phyloP scores from a whole-genome alignment of 2,113 vertebrate species.

The Trochalopteron elliotii region DNA sequence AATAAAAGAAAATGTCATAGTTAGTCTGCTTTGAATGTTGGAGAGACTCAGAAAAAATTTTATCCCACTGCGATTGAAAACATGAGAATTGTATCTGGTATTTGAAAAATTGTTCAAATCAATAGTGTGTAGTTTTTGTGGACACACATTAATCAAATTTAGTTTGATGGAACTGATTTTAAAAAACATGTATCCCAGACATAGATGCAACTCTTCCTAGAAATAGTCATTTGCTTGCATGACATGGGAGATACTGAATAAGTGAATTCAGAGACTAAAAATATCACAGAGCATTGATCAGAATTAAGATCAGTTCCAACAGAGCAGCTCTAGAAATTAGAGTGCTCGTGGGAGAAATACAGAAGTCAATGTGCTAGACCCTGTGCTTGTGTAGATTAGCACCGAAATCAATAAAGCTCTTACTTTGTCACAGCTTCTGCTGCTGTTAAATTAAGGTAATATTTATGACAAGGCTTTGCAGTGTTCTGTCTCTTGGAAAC shows the following conservation, averaged over 20 bases:
- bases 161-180: neutral
- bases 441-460: neutral
- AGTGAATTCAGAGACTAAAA: neutral
- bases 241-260: neutral
- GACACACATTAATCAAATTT: neutral
- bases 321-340: neutral
- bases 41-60: neutral
- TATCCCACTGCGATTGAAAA: neutral
- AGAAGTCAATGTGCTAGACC: neutral
- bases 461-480: neutral
- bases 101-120: neutral
- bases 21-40: neutral
- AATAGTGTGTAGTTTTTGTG: neutral
- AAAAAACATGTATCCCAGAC: neutral
- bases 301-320: constrained; percentile 28
- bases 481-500: neutral
- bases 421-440: neutral
- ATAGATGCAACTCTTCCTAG: neutral
- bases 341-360: neutral
- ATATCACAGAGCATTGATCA: neutral
- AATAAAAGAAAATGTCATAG: neutral
- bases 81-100: neutral
- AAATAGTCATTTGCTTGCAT: neutral
- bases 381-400: constrained; percentile 1
- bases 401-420: neutral